Evolutionary conservation across 2,888 invertebrate species (phyloP), one percentile per base, ranked within the genome.

Genomic region (Petrolisthes cinctipes): DNA sequence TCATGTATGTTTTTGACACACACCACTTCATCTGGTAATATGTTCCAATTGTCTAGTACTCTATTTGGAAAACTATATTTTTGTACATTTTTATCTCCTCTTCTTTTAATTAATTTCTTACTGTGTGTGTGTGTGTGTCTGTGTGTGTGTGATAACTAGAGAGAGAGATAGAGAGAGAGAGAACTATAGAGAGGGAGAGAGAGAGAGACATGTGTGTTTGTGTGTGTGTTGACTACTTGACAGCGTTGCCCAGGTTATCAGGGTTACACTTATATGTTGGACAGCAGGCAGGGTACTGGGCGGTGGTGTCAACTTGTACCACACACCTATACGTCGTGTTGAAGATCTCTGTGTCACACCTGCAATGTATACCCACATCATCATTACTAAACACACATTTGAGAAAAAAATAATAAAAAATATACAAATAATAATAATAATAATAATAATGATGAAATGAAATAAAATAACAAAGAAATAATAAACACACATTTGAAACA

Each of bases 291-390:
- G 90, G 90, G 81, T 87, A 90, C 37, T 89, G 56, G 37, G 89
- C 87, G 11, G 51, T 79, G 2, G 82, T 80, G 78, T 90, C 83
- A 4, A 86, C 89, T 71, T 79, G 57, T 17, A 90, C 79, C 23
- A 90, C 83, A 71, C 90, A 90, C 57, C 85, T 79, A 87, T 90
- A 90, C 51, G 89, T 87, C 23, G 90, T 90, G 83, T 90, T 90
- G 83, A 81, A 85, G 37, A 90, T 85, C 85, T 90, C 90, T 4
- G 86, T 66, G 61, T 90, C 87, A 87, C 90, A 90, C 9, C 90
- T 90, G 73, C 14, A 51, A 68, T 14, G 4, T 4, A 82, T n/a
- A n/a, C n/a, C n/a, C n/a, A 80, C 14, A 80, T 17, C 17, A 5
- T 17, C 9, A 82, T 17, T 17, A 23, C 56, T 54, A 57, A 4